Base-by-base conservation (phyloP, 2,888 invertebrate species). In the Aproaerema taeniolella region DNA sequence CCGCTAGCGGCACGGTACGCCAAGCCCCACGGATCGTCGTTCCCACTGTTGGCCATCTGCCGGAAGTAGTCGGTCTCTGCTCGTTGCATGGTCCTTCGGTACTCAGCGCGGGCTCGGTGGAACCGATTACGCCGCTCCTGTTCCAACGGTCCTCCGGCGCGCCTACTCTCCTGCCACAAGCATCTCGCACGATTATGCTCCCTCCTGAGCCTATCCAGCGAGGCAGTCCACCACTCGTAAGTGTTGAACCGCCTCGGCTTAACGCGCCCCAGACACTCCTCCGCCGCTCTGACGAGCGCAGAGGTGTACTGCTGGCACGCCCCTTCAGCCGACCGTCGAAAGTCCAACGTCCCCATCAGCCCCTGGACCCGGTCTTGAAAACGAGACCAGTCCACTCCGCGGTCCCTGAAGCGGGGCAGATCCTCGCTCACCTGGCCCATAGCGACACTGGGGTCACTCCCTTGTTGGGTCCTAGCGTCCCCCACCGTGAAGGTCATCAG, bases 1-100 rank as follows among this genome's bases (percentile, higher is more conserved):
- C 55, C 56, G 4, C 44, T 43, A 0, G 56, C 54, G 0, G 30
- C 46, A 0, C 53, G 31, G 5, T 59, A 61, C 0, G 58, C 59
- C 1, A 52, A 2, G 6, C 40, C 34, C 40, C 40, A 40, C 1
- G 24, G 35, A 9, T 35, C 30, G 0, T 14, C 40, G 26, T 52
- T 53, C 0, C 53, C 53, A 0, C 41, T 17, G 0, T 50, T 42
- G 1, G 49, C 48, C 0, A 47, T 32, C 1, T 9, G 0, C 6
- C 25, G 13, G 30, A 39, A 39, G 31, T 12, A 13, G 2, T 13
- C 25, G 1, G 11, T 1, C 16, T 42, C 43, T 2, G 41, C 41
- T 1, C 24, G 14, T 28, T 16, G 29, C 45, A 43, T 46, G 1
- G 39, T 39, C 8, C 1, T n/a, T 14, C 9, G 37, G 31, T 9